Conservation (phyloP, 2,797 vertebrate species). For the Poliocrania exsul region DNA sequence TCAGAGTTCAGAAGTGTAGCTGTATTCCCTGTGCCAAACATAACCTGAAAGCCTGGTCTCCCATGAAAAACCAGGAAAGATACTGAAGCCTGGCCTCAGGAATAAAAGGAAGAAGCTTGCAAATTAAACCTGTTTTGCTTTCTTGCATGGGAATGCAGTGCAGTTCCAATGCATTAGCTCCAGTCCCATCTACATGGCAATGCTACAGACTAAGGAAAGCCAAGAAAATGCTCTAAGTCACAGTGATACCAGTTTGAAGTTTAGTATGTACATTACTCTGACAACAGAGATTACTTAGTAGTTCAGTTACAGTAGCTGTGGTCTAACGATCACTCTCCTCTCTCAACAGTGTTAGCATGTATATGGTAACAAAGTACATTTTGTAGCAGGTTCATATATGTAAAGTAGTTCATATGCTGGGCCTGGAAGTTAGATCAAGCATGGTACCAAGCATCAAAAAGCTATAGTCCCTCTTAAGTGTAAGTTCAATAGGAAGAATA, state of each 20-base stretch:
- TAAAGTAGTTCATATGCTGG: neutral
- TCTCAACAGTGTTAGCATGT: neutral
- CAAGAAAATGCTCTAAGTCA: neutral
- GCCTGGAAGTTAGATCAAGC: neutral
- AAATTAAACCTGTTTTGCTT: neutral
- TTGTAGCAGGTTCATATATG: neutral
- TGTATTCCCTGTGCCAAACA: neutral
- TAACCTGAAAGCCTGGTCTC: neutral
- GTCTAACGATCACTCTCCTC: neutral
- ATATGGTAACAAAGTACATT: neutral
- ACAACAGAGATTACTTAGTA: neutral
- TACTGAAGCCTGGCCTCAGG: neutral
- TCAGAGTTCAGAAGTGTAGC: neutral
- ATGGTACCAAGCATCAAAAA: neutral
- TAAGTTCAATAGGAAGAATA: neutral
- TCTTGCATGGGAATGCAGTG: neutral
- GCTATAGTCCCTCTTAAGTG: neutral
- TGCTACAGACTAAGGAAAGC: neutral
- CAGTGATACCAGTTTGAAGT: neutral
- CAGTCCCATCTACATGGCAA: neutral
- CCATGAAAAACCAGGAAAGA: neutral
- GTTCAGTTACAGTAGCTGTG: neutral
- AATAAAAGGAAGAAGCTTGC: neutral
- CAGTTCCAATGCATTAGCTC: neutral
- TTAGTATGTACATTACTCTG: neutral